Conservation (phyloP, 2,113 vertebrate genomes). For the Planiliza haematocheilus region DNA sequence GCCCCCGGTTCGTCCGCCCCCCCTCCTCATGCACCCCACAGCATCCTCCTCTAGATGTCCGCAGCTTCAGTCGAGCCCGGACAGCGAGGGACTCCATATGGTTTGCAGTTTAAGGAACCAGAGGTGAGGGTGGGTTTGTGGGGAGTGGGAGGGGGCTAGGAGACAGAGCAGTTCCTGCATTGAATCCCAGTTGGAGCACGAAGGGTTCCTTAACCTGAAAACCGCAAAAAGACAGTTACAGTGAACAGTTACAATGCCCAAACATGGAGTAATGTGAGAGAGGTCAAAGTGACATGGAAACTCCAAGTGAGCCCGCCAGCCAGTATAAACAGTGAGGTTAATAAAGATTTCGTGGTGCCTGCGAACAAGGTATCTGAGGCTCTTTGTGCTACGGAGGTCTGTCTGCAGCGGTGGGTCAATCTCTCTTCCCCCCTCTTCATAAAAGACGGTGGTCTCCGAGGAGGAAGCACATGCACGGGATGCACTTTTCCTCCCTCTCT, state of each 20-base stretch:
- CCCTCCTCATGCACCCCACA: conserved; percentile 25
- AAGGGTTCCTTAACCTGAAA: conserved; percentile 26
- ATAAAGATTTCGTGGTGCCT: conserved; percentile 36
- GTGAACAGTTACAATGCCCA: conserved; percentile 46
- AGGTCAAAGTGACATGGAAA: conserved; percentile 64
- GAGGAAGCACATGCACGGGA: conserved; percentile 52
- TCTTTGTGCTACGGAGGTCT: conserved; percentile 30
- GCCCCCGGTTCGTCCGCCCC: background rate
- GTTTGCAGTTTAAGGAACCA: conserved; percentile 68
- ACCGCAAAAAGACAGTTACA: conserved; percentile 25
- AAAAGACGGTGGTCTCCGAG: conserved; percentile 53
- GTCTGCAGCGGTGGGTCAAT: conserved; percentile 47
- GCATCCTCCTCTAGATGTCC: conserved; percentile 52
- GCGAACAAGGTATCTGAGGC: conserved; percentile 29
- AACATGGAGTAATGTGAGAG: conserved; percentile 36
- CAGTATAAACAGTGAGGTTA: conserved; percentile 46
- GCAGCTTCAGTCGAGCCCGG: conserved; percentile 30
- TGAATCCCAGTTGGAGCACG: conserved; percentile 57
- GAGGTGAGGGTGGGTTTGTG: too few relatives aligned
- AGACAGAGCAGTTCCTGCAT: conserved; percentile 68
- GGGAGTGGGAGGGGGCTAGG: conserved; percentile 12
- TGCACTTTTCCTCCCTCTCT: conserved; percentile 35
- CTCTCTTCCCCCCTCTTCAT: conserved; percentile 40
- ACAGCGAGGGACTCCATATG: conserved; percentile 61
- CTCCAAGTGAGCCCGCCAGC: conserved; percentile 24